Base-by-base conservation (phyloP, 2,888 invertebrate genomes). In the Drosophila hawaiiensis region DNA sequence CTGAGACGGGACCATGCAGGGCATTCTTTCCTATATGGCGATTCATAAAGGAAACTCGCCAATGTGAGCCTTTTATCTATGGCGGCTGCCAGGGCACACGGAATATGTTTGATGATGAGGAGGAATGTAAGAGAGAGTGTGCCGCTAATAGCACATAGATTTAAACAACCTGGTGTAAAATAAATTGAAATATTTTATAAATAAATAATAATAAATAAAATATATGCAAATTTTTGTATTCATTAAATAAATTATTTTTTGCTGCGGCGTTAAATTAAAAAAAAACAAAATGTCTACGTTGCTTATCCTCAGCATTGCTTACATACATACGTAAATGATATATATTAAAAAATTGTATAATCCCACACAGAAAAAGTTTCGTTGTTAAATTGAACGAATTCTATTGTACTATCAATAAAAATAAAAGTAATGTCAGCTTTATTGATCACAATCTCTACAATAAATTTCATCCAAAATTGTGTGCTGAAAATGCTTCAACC, bases 11-110 rank as follows among this genome's bases (percentile, higher is more conserved):
- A 9, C 72, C 73, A 2, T 89, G 83, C 47, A 70, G 56, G 31
- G 84, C 79, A 1, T 14, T 43, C 16, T 55, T 82, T 29, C 35
- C 7, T 1, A 84, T 60, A 70, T 84, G 89, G 89, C 82, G 66
- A 28, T 89, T 73, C 33, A 67, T 73, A 33, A 89, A 76, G 37
- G 12, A 28, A 0, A 31, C 14, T 0, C 16, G 35, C 0, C 0
- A 19, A 29, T 89, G 89, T 16, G 72, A 83, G 49, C 4, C 29
- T 7, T 83, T 83, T 28, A 41, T 47, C 2, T 84, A 73, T 39
- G 87, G 87, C 7, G 83, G 87, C n/a, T 84, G 87, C 52, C 28
- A 10, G 14, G 63, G 52, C 9, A 78, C 89, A 0, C 28, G 12
- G 1, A 89, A 84, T 35, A 9, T 78, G 14, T 89, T 84, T 39